Evolutionary conservation across 2,888 invertebrate species (phyloP).

Genomic region (Clistopyga incitator): DNA sequence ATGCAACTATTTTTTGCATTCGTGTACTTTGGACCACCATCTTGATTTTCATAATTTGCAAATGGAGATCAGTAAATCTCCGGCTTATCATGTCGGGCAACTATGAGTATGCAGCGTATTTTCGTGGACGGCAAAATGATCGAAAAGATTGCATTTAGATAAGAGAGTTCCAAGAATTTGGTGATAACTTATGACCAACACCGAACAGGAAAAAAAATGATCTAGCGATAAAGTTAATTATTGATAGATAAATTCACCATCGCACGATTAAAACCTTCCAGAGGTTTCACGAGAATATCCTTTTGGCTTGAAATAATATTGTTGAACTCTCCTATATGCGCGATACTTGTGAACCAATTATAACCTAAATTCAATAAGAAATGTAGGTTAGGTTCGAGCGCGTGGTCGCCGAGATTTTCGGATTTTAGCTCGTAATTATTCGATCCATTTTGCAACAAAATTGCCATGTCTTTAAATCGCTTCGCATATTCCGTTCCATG

Average conservation of each 20-base stretch:
- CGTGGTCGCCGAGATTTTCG: too few species aligned
- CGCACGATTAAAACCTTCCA: not conserved
- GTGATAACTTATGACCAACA: not conserved
- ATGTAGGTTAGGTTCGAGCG: not conserved
- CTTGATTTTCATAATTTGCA: slow-evolving; percentile 17
- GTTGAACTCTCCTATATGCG: too few species aligned
- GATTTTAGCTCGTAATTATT: too few species aligned
- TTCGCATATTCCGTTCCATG: too few species aligned
- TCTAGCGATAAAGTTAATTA: not conserved
- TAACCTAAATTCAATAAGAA: not conserved
- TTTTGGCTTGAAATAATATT: too few species aligned
- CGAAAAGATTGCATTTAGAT: not conserved
- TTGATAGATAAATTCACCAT: not conserved
- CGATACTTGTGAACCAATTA: not conserved
- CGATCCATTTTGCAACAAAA: too few species aligned
- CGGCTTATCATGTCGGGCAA: not conserved
- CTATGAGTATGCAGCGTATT: not conserved
- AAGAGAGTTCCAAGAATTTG: not conserved
- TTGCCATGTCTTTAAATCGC: too few species aligned
- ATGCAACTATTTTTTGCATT: not conserved
- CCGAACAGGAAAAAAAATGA: not conserved
- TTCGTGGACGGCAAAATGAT: not conserved
- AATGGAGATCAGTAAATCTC: slow-evolving; percentile 5
- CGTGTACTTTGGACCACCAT: not conserved
- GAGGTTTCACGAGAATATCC: too few species aligned